Conservation (phyloP, 2,113 vertebrate species). For the Prunella fulvescens region DNA sequence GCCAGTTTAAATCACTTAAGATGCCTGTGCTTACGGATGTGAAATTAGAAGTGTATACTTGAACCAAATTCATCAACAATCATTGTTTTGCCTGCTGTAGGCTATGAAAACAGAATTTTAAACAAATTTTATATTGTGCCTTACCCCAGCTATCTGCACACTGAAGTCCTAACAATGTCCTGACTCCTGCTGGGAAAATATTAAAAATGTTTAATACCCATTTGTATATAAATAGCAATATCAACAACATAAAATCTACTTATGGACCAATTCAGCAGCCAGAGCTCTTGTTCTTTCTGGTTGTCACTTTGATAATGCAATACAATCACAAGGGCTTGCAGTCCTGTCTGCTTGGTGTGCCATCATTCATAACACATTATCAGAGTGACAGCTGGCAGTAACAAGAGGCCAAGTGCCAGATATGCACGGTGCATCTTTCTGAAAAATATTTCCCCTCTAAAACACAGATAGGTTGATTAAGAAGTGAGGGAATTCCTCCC, state of each 20-base stretch:
- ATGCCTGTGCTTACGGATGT: not conserved
- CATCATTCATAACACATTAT: slow-evolving; percentile 55
- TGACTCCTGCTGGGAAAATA: not conserved
- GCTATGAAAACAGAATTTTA: not conserved
- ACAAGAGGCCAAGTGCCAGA: slow-evolving; percentile 49
- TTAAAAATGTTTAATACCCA: not conserved
- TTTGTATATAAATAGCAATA: slow-evolving; percentile 19
- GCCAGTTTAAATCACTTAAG: not conserved
- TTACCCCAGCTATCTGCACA: not conserved
- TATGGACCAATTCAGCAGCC: slow-evolving; percentile 17
- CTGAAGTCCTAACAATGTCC: not conserved
- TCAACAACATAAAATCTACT: slow-evolving; percentile 24
- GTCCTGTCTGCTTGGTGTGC: slow-evolving; percentile 38
- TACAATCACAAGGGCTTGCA: slow-evolving; percentile 24
- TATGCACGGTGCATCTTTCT: slow-evolving; percentile 16
- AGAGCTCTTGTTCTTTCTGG: slow-evolving; percentile 44
- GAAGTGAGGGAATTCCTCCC: slow-evolving; percentile 45
- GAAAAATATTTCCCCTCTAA: slow-evolving; percentile 34
- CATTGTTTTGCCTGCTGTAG: not conserved
- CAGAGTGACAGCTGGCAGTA: slow-evolving; percentile 59
- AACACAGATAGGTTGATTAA: slow-evolving; percentile 18
- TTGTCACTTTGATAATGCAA: slow-evolving; percentile 57
- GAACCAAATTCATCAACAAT: not conserved
- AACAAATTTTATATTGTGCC: not conserved
- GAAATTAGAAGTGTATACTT: not conserved